Evolutionary conservation across 2,888 invertebrate species (phyloP), one percentile per base, ranked within the genome.

Genomic region (Drosophila crucigera): DNA sequence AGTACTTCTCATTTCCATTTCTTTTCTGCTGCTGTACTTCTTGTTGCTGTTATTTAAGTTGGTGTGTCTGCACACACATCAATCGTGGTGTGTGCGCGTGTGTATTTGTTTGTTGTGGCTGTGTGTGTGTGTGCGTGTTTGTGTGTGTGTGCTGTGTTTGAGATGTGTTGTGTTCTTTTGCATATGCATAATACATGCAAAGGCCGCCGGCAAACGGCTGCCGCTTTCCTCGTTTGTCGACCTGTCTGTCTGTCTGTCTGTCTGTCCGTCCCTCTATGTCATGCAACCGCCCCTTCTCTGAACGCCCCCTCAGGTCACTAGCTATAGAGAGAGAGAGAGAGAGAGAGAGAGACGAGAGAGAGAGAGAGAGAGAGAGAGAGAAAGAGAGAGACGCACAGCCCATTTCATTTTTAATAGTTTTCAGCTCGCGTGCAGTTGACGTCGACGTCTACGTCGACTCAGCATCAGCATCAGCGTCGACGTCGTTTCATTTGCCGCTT

Each of bases 381-480:
- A n/a, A 11, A 22, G 11, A 22, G 67, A 50, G 72, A 52, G 56
- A 56, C 66, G 68, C 65, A 73, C 31, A 76, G 75, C 61, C 68
- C 80, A 74, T 87, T 87, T 84, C 76, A 89, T 80, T 89, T 86
- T 89, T 87, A 86, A 86, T 89, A 86, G 87, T 87, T 85, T 89
- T 68, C 84, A 84, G 84, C 65, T 84, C 63, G 68, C 70, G 74
- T 59, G 59, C 50, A 31, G 64, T 55, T 55, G 19, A 14, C 73
- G 74, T 66, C 77, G 65, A 47, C 85, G 75, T 77, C 82, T 14
- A 22, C 43, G 22, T 22, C 11, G 43, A 43, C 43, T 43, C 6
- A 43, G 43, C 43, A 43, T 41, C 41, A 10, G n/a, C 41, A 10
- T 37, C 37, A 19, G 37, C 37, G 73, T 66, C 77, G 69, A 49